Evolutionary conservation across 2,888 invertebrate genomes (phyloP), one percentile per base, ranked within the genome.

Genomic region (Chymomyza procnemis): DNA sequence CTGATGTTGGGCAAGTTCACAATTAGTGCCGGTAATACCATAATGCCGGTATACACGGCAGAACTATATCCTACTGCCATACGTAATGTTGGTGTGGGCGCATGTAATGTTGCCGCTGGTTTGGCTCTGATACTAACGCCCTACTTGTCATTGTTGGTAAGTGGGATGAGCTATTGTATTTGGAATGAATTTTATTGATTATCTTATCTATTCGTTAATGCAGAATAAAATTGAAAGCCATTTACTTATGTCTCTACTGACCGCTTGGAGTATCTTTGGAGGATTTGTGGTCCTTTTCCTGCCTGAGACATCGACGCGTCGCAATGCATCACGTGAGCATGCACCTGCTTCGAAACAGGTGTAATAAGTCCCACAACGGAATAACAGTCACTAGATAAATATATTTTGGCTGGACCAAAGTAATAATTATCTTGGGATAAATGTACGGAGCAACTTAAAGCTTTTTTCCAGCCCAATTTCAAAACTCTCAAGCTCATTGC

Each of bases 1-100:
- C 92, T 95, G 55, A 95, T 96, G 95, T 92, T 95, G 69, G 95
- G 95, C 85, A 95, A 96, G 91, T 95, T 96, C 82, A 94, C 95
- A 26, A 95, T 96, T 62, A 95, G 95, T 50, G 93, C 95, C 0
- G 94, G 95, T 19, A 96, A 96, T 84, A 95, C 95, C 86, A 94
- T 96, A 80, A 92, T 96, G 92, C 96, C 96, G 0, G 94, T 95
- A 30, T 95, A 93, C 88, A 95, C 95, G 1, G 94, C 95, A 2
- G 95, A 95, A 82, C 90, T 95, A 48, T 95, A 94, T 88, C 95
- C 95, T 0, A 95, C 95, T 3, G 92, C 94, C 67, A 93, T 95
- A 74, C 92, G 95, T 64, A 95, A 95, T 81, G 92, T 94, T 21
- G 95, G 95, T 5, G 94, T 95, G 14, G 95, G 95, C 1, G 94